Conservation (phyloP, 2,113 vertebrate genomes). For the Amia ocellicauda region DNA sequence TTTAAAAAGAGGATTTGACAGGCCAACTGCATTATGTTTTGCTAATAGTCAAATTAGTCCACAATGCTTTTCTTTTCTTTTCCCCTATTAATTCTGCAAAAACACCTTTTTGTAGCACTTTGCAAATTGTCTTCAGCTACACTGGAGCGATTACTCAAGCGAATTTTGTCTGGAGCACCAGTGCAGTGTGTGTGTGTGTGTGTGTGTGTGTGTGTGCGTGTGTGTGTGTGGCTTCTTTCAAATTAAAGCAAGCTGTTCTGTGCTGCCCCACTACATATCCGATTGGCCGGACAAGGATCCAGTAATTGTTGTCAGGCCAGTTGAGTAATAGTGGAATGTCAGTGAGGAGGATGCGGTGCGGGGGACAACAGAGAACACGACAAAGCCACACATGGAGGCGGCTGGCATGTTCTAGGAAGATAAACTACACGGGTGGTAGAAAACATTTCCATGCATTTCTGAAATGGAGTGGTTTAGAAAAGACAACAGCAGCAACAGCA, state of each 20-base stretch:
- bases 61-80: no score
- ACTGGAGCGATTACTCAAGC: no score
- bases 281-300: constrained; percentile 10
- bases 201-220: not conserved
- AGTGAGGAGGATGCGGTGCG: not conserved
- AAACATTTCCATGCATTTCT: constrained; percentile 9
- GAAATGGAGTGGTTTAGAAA: constrained; percentile 16
- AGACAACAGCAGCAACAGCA: constrained; percentile 12
- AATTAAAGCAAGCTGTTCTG: constrained; percentile 41
- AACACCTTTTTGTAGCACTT: no score
- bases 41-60: no score
- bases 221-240: constrained; percentile 17
- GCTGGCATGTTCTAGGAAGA: not conserved
- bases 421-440: not conserved
- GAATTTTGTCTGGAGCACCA: no score
- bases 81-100: no score
- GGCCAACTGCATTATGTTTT: no score
- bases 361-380: constrained; percentile 19
- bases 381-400: not conserved
- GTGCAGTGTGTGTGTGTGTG: not conserved
- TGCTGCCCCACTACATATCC: not conserved
- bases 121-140: no score
- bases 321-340: not conserved
- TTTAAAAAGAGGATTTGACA: no score
- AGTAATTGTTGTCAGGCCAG: constrained; percentile 28